Base-by-base conservation (phyloP, 1,140 invertebrate species). In the Papilio polyxenes region DNA sequence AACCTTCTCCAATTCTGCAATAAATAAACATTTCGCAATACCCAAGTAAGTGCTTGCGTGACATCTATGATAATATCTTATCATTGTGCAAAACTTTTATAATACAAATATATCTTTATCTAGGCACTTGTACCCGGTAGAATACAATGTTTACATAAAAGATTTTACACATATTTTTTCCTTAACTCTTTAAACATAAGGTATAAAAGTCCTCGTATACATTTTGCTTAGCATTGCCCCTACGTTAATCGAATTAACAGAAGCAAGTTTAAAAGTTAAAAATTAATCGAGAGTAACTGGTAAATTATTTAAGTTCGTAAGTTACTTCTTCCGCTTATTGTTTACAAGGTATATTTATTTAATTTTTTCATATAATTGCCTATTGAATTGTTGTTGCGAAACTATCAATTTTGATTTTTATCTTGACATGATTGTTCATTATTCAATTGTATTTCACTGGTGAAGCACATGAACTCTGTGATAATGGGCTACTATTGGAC, bases 1-100 rank as follows among this genome's bases (percentile, higher is more conserved):
- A 37, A 80, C 17, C 48, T 65, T 80, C 40, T 80, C 40, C 17
- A 69, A 65, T 80, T 69, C 62, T 51, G 59, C 62, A 65, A 49
- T 31, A 65, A 65, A 80, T 23, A 80, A 69, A 49, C 62, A 80
- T 80, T 65, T 80, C 59, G 78, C 78, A 80, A 69, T 80, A 65
- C 62, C n/a, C n/a, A 49, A 80, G 78, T 80, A 80, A 80, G 78
- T 80, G 10, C 48, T 72, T 51, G 13, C 44, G n/a, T 76, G n/a
- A 76, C 31, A 77, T 77, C 5, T 37, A 31, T 53, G 49, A 31
- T 77, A 53, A 17, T 53, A 59, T n/a, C 56, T 59, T 59, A 77
- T 56, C 75, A 31, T 37, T 49, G 23, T 77, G 49, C 49, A 77
- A 15, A 56, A 56, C 20, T 77, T 51, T n/a, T 37, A 31, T 31